Evolutionary conservation across 2,888 invertebrate species (phyloP), one percentile per base, ranked within the genome.

Genomic region (Drosophila engyochracea): DNA sequence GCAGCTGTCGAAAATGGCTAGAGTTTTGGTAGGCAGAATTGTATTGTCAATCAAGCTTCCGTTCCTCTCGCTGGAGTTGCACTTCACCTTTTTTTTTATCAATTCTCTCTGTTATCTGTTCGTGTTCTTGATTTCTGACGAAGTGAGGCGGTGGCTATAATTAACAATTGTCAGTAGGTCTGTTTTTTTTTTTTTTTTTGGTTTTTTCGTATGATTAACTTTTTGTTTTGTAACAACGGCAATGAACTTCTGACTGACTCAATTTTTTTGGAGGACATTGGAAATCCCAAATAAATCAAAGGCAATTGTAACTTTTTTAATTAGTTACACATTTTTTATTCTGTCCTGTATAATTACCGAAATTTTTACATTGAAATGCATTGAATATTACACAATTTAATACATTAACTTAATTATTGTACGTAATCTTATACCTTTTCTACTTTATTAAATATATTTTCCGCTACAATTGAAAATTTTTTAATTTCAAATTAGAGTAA

Each of bases 71-170:
- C n/a, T 12, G 25, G 30, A 76, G 37, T 59, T 70, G 61, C 65
- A 44, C 49, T 74, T 67, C 60, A 10, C 31, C 64, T 60, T 41
- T 14, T 39, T 39, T 57, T 57, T 82, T 83, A 85, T 85, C 85
- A 85, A 79, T 71, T 65, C 35, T 33, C 14, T 53, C 12, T 51
- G 68, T 88, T 85, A 85, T 85, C 85, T 65, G 69, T 57, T 63
- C 64, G 47, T 81, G 80, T 77, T 60, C 33, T 64, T 70, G 31
- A 55, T 70, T 72, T 76, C 72, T 65, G 65, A 68, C 55, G 78
- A 74, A 76, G 62, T 66, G 73, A 71, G 60, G 73, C 49, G 51
- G 31, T 60, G 64, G 49, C 57, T 65, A 63, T 87, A 87, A 85
- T 85, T 85, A 88, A 63, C 55, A 79, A 73, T 79, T 79, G 82